Conservation (phyloP, 2,888 invertebrate genomes). For the Ephialtes manifestator region DNA sequence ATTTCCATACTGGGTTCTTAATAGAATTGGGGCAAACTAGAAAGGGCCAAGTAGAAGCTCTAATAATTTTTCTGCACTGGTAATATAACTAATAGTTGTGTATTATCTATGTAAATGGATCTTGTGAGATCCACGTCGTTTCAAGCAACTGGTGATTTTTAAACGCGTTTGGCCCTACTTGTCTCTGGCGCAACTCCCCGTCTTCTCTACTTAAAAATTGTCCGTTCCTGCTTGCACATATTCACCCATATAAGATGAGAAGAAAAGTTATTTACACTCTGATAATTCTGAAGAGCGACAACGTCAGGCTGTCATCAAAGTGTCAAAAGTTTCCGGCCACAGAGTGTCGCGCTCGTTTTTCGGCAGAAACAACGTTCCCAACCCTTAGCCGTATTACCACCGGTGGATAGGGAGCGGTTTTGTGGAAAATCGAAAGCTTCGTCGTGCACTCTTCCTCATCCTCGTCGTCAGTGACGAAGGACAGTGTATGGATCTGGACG, state of each 20-base stretch:
- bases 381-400: not conserved
- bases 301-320: constrained; percentile 14
- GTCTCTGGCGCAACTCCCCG: too few relatives aligned
- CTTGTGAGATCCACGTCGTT: too few relatives aligned
- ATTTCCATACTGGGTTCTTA: too few relatives aligned
- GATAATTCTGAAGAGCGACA: not conserved
- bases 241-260: not conserved
- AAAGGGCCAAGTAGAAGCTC: too few relatives aligned
- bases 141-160: too few relatives aligned
- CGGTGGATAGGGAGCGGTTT: constrained; percentile 13
- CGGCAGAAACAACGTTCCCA: constrained; percentile 7
- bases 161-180: too few relatives aligned
- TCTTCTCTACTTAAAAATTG: too few relatives aligned
- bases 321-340: constrained; percentile 43
- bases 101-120: too few relatives aligned
- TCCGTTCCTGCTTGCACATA: not conserved
- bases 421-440: constrained; percentile 34
- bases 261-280: constrained; percentile 17
- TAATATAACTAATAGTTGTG: too few relatives aligned
- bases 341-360: constrained; percentile 38
- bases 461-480: constrained; percentile 57
- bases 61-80: too few relatives aligned
- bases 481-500: constrained; percentile 58
- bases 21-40: too few relatives aligned
- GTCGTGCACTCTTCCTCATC: constrained; percentile 35